Evolutionary conservation across 2,113 vertebrate genomes (phyloP).

Genomic region (Eulacestoma nigropectus): DNA sequence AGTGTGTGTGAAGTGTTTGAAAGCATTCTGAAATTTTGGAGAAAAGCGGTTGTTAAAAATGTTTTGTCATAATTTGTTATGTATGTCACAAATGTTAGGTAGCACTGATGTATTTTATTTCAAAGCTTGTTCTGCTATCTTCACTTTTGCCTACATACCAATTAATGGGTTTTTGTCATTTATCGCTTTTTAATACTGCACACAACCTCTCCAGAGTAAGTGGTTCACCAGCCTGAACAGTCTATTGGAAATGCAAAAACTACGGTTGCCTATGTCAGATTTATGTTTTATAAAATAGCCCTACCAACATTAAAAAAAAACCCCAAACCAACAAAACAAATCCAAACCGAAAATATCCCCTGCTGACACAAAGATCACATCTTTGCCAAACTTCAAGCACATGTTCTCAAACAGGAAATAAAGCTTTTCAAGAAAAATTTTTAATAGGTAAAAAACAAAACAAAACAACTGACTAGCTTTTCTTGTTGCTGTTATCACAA

Average conservation of each 20-base stretch:
- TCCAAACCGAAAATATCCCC: not conserved
- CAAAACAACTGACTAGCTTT: not conserved
- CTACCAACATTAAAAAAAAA: not conserved
- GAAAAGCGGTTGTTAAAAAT: not conserved
- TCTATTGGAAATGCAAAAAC: not conserved
- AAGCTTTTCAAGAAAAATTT: conserved; percentile 6
- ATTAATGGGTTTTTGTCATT: not conserved
- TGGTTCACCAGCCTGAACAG: not conserved
- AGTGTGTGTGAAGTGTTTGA: not conserved
- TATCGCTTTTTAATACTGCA: not conserved
- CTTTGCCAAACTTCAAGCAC: not conserved
- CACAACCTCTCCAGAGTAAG: not conserved
- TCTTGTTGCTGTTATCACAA: not conserved
- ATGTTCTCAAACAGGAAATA: not conserved
- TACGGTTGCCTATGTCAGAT: not conserved
- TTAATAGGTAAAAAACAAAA: not conserved
- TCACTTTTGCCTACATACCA: not conserved
- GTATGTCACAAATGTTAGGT: not conserved
- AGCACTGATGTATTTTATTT: not conserved
- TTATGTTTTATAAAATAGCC: not conserved
- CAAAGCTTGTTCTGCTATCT: not conserved
- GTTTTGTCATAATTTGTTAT: not conserved
- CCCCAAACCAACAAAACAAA: not conserved
- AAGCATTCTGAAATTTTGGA: not conserved
- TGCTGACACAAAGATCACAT: not conserved